These are phyloP conservation scores for Phodopus roborovskii DNA, from an alignment of 2,113 vertebrate genomes.

Conservation along the genomic window DNA sequence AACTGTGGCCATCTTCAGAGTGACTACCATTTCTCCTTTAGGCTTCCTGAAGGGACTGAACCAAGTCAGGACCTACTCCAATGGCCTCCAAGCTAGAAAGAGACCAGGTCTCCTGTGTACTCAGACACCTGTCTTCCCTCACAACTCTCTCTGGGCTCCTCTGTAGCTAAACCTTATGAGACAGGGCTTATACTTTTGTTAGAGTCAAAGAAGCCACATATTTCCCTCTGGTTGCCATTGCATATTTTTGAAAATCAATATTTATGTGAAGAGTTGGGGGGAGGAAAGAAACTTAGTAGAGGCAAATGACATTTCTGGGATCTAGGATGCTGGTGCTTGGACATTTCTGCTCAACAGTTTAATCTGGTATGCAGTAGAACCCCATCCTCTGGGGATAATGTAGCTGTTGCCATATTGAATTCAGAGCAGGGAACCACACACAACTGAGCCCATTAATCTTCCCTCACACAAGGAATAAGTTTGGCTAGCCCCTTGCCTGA, in stretches of 20 bases:
- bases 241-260: not conserved
- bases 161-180: not conserved
- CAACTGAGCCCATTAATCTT: not conserved
- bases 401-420: not conserved
- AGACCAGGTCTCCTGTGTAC: not conserved
- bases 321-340: not conserved
- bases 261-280: not conserved
- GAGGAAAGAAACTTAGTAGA: not conserved
- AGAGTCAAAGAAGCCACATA: not conserved
- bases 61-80: not conserved
- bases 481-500: not conserved
- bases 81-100: not conserved
- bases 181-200: not conserved
- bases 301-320: not conserved
- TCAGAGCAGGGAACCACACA: not conserved
- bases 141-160: not conserved
- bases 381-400: not conserved
- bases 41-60: not conserved
- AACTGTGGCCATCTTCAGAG: not conserved
- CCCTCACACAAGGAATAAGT: not conserved
- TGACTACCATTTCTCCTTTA: not conserved
- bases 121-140: not conserved
- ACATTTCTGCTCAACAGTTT: not conserved
- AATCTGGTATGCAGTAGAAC: not conserved
- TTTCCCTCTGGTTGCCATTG: no score